phyloP scores from a whole-genome alignment of 2,113 vertebrate species.

The Suricata suricatta region DNA sequence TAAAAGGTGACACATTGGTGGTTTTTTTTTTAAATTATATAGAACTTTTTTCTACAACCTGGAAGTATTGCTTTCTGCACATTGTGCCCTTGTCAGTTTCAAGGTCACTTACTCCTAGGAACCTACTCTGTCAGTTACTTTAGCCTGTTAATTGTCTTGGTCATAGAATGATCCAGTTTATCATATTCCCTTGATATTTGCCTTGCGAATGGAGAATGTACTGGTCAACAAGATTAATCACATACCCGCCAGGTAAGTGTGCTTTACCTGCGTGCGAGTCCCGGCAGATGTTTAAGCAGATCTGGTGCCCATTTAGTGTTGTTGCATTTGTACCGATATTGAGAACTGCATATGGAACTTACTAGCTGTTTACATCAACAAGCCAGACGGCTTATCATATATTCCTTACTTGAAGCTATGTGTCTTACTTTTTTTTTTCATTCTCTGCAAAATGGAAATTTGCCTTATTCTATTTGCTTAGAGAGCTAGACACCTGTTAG shows the following conservation, averaged over 20 bases:
- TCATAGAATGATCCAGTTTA: not conserved
- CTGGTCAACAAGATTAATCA: not conserved
- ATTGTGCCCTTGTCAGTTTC: not conserved
- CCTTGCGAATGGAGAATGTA: not conserved
- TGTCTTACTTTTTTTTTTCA: not conserved
- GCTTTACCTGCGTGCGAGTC: not conserved
- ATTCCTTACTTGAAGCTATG: not conserved
- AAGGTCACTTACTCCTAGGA: not conserved
- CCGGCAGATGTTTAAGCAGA: not conserved
- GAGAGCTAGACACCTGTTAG: not conserved
- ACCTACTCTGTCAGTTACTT: not conserved
- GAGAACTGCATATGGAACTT: not conserved
- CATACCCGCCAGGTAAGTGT: not conserved
- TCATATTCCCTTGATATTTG: not conserved
- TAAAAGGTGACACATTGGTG: not conserved
- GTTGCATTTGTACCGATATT: not conserved
- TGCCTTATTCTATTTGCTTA: constrained; percentile 6
- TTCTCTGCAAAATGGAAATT: constrained; percentile 43
- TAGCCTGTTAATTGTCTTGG: not conserved
- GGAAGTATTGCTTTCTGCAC: not conserved
- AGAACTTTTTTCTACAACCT: not conserved
- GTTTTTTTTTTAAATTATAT: not conserved
- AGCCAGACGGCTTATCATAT: not conserved
- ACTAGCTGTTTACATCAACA: not conserved
- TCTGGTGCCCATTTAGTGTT: not conserved